Evolutionary conservation across 2,888 invertebrate species (phyloP).

Genomic region (Minunthozetes semirufus): DNA sequence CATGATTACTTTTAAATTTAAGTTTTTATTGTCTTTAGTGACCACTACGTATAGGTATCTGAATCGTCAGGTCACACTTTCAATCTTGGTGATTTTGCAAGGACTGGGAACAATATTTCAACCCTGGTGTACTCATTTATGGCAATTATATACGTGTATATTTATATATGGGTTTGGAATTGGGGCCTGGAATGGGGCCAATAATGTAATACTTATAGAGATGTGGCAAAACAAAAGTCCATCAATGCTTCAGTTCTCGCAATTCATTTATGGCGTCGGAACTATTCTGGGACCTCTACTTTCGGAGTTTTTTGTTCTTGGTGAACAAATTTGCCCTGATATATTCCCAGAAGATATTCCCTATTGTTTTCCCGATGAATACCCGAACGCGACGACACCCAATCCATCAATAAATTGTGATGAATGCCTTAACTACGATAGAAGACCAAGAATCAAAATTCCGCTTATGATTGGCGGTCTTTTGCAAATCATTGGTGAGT

Average conservation of each 20-base stretch:
- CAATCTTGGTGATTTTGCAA: not conserved
- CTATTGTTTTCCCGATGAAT: not conserved
- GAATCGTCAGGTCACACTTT: constrained; percentile 17
- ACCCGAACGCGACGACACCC: too few relatives aligned
- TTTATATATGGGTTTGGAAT: constrained; percentile 22
- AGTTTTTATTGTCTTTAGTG: not conserved
- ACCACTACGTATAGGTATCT: constrained; percentile 17
- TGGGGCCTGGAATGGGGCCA: constrained; percentile 28
- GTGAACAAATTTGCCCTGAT: not conserved
- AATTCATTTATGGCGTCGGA: constrained; percentile 36
- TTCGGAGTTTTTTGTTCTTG: constrained; percentile 16
- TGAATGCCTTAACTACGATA: not conserved
- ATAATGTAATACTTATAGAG: constrained; percentile 34
- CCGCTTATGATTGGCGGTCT: not conserved
- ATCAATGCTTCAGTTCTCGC: constrained; percentile 32
- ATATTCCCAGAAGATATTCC: not conserved
- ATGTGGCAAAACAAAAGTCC: constrained; percentile 34
- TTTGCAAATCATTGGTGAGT: not conserved
- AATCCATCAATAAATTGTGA: not conserved
- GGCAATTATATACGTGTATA: not conserved
- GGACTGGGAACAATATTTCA: not conserved
- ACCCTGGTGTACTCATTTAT: not conserved
- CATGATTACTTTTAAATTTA: not conserved
- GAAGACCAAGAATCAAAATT: not conserved
- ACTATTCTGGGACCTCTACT: constrained; percentile 32